Conservation (phyloP, 2,797 vertebrate genomes). For the Macroramphosus scolopax region DNA sequence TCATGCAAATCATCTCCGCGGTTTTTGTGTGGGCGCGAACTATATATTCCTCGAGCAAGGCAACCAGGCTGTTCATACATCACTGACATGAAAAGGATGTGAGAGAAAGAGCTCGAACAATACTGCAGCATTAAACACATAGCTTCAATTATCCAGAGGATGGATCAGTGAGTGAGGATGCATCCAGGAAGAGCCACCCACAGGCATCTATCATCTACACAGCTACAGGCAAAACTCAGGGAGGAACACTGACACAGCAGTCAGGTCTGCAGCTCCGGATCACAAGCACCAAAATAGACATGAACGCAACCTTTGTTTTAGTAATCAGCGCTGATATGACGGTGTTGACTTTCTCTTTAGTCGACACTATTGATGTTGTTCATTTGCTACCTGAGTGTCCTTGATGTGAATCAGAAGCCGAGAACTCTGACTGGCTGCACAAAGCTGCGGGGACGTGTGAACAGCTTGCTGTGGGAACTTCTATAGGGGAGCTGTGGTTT, state of each 20-base stretch:
- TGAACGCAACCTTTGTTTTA: constrained; percentile 46
- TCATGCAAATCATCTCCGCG: constrained; percentile 33
- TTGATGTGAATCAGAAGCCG: constrained; percentile 37
- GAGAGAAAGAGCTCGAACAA: constrained; percentile 50
- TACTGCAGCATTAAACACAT: constrained; percentile 49
- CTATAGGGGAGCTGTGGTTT: too few species aligned
- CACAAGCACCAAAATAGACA: constrained; percentile 61
- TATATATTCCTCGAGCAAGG: constrained; percentile 37
- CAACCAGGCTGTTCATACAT: constrained; percentile 33
- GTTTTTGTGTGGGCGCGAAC: constrained; percentile 33
- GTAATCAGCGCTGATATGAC: constrained; percentile 46
- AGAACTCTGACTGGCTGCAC: constrained; percentile 16
- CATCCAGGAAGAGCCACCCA: constrained; percentile 67
- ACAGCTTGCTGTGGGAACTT: constrained; percentile 19
- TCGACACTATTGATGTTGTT: constrained; percentile 24
- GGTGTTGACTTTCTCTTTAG: constrained; percentile 27
- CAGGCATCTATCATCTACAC: constrained; percentile 60
- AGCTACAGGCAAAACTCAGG: constrained; percentile 57
- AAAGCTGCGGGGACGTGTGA: constrained; percentile 19
- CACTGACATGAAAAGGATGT: constrained; percentile 47
- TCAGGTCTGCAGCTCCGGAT: constrained; percentile 44
- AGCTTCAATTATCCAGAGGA: constrained; percentile 66
- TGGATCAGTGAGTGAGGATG: constrained; percentile 54
- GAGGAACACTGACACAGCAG: constrained; percentile 50
- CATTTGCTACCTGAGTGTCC: constrained; percentile 24